Evolutionary conservation across 2,888 invertebrate species (phyloP).

Genomic region (Sphecodes monilicornis): DNA sequence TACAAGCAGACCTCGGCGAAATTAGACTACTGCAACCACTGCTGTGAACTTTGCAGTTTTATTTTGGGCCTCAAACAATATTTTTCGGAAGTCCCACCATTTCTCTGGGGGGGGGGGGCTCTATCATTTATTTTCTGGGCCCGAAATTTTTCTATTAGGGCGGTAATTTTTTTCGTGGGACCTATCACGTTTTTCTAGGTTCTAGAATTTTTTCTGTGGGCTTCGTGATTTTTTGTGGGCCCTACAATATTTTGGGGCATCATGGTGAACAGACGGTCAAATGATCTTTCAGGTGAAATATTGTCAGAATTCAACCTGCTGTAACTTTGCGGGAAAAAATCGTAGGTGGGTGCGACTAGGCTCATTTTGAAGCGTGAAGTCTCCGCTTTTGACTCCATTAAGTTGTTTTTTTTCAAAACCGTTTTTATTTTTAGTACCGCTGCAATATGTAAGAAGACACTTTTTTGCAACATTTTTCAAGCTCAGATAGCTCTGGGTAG

Average conservation of each 20-base stretch:
- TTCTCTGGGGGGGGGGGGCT: fast-evolving
- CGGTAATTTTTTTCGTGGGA: neutral
- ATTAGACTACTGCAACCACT: conserved; percentile 42
- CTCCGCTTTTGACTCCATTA: neutral
- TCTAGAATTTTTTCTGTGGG: neutral
- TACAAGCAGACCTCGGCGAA: conserved; percentile 47
- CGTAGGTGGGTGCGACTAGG: neutral
- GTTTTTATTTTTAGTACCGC: too few species aligned
- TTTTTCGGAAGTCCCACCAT: neutral
- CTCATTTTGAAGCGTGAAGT: neutral
- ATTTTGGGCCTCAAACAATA: neutral
- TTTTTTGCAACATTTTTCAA: too few species aligned
- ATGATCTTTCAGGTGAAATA: neutral
- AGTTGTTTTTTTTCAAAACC: neutral
- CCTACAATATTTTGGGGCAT: neutral
- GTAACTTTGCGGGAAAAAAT: neutral
- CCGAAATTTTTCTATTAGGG: neutral
- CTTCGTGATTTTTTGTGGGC: neutral
- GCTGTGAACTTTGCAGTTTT: neutral
- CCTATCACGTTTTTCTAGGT: neutral
- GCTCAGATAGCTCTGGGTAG: too few species aligned
- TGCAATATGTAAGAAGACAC: too few species aligned
- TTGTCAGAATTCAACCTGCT: neutral
- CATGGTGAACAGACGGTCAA: neutral
- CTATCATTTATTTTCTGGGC: neutral